Base-by-base conservation (phyloP, 2,888 invertebrate species). In the Electrophaes corylata region DNA sequence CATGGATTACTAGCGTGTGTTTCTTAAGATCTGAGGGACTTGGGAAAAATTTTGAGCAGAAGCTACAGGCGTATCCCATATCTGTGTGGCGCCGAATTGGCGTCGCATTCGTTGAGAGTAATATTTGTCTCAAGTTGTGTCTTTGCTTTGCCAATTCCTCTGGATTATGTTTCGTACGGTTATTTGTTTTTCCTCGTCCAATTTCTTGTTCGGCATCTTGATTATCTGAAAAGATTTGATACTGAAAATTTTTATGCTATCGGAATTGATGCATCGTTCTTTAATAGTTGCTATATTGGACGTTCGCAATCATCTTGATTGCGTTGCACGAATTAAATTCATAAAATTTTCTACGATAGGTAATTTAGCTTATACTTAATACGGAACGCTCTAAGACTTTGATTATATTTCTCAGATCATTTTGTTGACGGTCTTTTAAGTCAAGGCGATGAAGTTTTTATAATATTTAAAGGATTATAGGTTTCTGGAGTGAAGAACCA, bases 21-120 rank as follows among this genome's bases (percentile, higher is more conserved):
- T 14, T 31, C 62, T 86, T 87, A 0, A 87, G 64, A 20, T 78
- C 78, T 0, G 66, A 62, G 0, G 82, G 73, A 0, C 67, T 63
- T 0, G 65, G 64, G 23, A 57, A 80, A 11, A 75, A 70, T 11
- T 71, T 65, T 0, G 55, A 19, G 58, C 87, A 87, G 61, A 77
- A 86, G 12, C 64, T 70, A 48, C 86, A 88, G 0, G 64, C 66
- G 62, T 84, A 87, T 0, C 84, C 84, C 6, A 72, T 64, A 0
- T 77, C 79, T 16, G 72, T 73, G 31, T 72, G 72, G 3, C 71
- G 68, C 14, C 73, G 62, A 4, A 88, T 66, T 0, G 84, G 84
- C 0, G 86, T 88, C 0, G 86, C 86, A 46, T 84, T 86, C 0
- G 86, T 76, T 51, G 65, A 72, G 4, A 62, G 56, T 1, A 85